Percentiles rank a stretch among this genome's conserved stretches.
Evolutionary conservation across 2,888 invertebrate species (phyloP).

Genomic region (Julus scandinavius): DNA sequence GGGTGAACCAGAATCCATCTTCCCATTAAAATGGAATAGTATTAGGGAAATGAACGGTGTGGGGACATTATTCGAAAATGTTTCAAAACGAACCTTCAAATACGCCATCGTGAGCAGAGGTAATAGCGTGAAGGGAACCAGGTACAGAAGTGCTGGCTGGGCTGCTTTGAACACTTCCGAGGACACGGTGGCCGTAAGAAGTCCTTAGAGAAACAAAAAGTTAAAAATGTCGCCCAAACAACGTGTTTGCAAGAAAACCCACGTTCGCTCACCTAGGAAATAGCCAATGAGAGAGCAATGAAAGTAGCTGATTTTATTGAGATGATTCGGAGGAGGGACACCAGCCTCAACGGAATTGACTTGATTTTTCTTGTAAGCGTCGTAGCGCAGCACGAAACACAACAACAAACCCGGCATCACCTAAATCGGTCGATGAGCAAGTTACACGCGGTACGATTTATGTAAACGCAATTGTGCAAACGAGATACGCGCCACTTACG

Average conservation of each 20-base stretch:
- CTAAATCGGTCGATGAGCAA: constrained; percentile 61
- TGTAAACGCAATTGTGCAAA: background rate
- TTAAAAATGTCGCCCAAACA: background rate
- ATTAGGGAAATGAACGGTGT: too few relatives aligned
- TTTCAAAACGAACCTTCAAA: constrained; percentile 80
- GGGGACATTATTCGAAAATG: too few relatives aligned
- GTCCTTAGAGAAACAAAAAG: constrained; percentile 64
- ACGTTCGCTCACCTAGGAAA: constrained; percentile 78
- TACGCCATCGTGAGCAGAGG: constrained; percentile 98
- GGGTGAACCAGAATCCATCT: too few relatives aligned
- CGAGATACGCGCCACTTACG: constrained; percentile 67
- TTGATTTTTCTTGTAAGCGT: constrained; percentile 95
- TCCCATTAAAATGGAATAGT: too few relatives aligned
- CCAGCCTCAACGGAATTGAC: constrained; percentile 72
- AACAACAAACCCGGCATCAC: constrained; percentile 96
- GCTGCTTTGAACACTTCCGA: constrained; percentile 98
- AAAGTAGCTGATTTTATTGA: constrained; percentile 81
- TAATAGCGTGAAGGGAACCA: constrained; percentile 96
- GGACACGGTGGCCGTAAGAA: constrained; percentile 96
- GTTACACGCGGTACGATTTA: background rate
- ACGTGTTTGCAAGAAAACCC: background rate
- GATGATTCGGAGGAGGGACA: constrained; percentile 71
- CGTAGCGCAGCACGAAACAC: constrained; percentile 96
- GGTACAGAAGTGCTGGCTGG: constrained; percentile 95
- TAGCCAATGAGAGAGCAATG: constrained; percentile 98